Percentiles rank a stretch among this genome's conserved stretches.
Conservation (phyloP, 2,888 invertebrate genomes). For the Elysia crispata region DNA sequence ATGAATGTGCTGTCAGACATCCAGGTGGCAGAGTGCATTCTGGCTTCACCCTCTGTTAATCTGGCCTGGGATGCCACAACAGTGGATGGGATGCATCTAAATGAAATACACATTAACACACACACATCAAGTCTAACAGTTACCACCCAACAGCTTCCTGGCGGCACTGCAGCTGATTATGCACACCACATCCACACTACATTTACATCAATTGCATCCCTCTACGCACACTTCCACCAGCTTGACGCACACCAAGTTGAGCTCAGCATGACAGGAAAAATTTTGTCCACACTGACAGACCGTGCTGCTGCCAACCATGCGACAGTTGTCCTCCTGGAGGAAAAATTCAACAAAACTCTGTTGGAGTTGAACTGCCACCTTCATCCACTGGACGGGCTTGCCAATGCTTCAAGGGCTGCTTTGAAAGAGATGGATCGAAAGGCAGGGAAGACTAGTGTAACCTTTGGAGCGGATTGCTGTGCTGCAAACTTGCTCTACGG, state of each 20-base stretch:
- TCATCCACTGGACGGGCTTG: conserved; percentile 9
- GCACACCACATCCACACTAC: background rate
- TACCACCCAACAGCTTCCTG: background rate
- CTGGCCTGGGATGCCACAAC: background rate
- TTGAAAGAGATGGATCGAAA: background rate
- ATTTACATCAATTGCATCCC: background rate
- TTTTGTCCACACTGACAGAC: background rate
- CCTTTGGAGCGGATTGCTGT: background rate
- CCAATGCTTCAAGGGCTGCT: background rate
- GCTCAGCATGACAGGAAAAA: no score
- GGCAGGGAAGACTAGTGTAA: background rate
- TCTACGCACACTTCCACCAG: background rate
- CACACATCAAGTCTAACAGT: background rate
- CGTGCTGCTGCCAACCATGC: background rate
- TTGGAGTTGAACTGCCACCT: background rate
- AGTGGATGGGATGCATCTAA: background rate
- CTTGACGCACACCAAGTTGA: no score
- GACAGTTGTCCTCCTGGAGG: background rate
- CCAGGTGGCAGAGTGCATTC: background rate
- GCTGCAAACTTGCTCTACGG: background rate
- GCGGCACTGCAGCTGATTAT: background rate
- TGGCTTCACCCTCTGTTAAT: background rate
- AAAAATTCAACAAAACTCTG: background rate
- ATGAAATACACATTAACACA: background rate
- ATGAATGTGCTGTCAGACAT: background rate